phyloP scores from a whole-genome alignment of 2,113 vertebrate species.

The Bos javanicus region DNA sequence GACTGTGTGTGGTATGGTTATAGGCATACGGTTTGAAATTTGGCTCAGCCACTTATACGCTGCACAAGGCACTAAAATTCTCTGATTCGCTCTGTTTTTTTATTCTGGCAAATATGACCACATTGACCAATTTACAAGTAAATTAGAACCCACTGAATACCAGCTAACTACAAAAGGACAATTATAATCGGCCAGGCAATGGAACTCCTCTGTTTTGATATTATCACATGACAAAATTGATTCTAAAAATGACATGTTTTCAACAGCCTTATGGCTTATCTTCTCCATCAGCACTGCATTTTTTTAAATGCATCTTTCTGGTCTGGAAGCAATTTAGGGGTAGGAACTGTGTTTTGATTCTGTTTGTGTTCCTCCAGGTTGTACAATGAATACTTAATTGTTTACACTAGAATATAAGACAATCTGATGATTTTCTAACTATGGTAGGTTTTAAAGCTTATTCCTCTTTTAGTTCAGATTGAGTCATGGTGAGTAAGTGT shows the following conservation, averaged over 20 bases:
- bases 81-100: neutral
- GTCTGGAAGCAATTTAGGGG: neutral
- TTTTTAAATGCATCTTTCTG: neutral
- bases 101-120: conserved; percentile 29
- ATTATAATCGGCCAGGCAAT: conserved; percentile 5
- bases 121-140: conserved; percentile 43
- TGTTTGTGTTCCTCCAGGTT: neutral
- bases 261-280: neutral
- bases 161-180: neutral
- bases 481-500: neutral
- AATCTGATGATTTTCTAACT: neutral
- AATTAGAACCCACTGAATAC: conserved; percentile 29
- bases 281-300: neutral
- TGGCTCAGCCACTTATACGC: neutral
- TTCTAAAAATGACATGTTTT: conserved; percentile 39
- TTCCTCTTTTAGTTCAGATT: neutral
- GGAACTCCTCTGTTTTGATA: conserved; percentile 1
- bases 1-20: neutral
- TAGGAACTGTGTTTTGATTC: neutral
- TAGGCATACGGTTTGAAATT: neutral
- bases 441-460: neutral
- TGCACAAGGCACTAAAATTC: neutral
- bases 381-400: neutral
- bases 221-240: neutral
- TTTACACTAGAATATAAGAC: neutral